Conservation (phyloP, 2,888 invertebrate species). For the Cyclophora albipunctata region DNA sequence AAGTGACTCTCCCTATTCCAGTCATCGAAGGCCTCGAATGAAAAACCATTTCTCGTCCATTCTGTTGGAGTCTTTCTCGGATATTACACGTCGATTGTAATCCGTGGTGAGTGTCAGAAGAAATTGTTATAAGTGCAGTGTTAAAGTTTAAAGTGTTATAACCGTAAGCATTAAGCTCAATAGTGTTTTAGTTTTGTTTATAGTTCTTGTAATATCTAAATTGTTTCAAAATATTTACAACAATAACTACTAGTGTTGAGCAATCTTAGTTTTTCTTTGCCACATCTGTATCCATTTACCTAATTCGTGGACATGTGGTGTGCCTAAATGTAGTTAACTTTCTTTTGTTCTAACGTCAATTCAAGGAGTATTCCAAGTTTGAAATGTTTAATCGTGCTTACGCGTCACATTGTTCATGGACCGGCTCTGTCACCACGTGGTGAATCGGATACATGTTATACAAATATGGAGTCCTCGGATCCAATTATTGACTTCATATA, state of each 20-base stretch:
- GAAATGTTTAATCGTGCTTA: constrained; percentile 52
- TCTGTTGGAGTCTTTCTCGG: constrained; percentile 82
- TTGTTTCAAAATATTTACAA: background rate
- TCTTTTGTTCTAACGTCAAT: background rate
- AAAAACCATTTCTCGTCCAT: constrained; percentile 77
- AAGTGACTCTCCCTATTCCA: constrained; percentile 57
- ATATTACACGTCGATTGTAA: constrained; percentile 74
- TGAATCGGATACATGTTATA: constrained; percentile 40
- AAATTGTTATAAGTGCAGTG: constrained; percentile 61
- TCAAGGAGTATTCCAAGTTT: constrained; percentile 26
- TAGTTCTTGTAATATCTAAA: constrained; percentile 7
- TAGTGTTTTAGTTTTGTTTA: constrained; percentile 16
- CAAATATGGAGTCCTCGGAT: constrained; percentile 4
- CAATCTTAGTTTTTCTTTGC: too few relatives aligned
- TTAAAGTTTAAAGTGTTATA: constrained; percentile 42
- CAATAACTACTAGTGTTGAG: too few relatives aligned
- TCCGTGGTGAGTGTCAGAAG: constrained; percentile 74
- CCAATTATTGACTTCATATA: too few relatives aligned
- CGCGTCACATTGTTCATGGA: constrained; percentile 62
- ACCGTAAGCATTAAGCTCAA: constrained; percentile 25
- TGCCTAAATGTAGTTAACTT: constrained; percentile 6
- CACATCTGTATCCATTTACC: too few relatives aligned
- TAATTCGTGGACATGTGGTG: constrained; percentile 15
- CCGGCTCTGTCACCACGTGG: constrained; percentile 72
- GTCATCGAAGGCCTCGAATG: constrained; percentile 46